Percentiles rank a stretch among this genome's conserved stretches.
phyloP scores from a whole-genome alignment of 2,797 vertebrate genomes.

The Harpagifer antarcticus region DNA sequence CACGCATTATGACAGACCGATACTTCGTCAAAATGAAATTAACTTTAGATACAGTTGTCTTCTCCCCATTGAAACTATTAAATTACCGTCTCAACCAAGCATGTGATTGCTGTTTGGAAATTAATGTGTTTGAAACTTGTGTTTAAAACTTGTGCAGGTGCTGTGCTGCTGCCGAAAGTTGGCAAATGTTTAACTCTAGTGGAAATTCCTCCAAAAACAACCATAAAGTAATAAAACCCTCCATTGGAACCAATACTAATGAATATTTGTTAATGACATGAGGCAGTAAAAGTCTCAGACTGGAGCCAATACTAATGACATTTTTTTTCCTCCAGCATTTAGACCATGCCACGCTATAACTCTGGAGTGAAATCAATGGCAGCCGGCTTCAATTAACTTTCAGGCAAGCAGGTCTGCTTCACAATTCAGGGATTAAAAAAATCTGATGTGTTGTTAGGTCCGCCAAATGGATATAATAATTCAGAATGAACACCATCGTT shows the following conservation, averaged over 20 bases:
- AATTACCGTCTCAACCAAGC: background rate
- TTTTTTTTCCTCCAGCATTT: slow-evolving; percentile 34
- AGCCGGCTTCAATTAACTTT: slow-evolving; percentile 57
- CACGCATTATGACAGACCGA: background rate
- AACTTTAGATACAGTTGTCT: background rate
- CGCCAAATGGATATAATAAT: slow-evolving; percentile 43
- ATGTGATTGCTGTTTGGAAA: background rate
- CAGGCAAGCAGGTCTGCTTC: slow-evolving; percentile 46
- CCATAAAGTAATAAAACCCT: slow-evolving; percentile 34
- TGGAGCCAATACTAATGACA: slow-evolving; percentile 40
- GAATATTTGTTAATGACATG: slow-evolving; percentile 48
- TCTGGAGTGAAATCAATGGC: slow-evolving; percentile 53
- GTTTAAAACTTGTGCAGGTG: background rate
- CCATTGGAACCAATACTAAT: slow-evolving; percentile 46
- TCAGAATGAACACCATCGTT: slow-evolving; percentile 26
- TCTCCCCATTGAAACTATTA: background rate
- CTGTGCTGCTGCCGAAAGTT: slow-evolving; percentile 4
- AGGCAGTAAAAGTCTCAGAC: slow-evolving; percentile 49
- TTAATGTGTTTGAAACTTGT: background rate
- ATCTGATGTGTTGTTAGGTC: slow-evolving; percentile 34
- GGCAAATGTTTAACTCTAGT: background rate
- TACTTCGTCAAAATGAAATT: background rate
- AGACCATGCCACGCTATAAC: slow-evolving; percentile 28
- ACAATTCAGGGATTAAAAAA: slow-evolving; percentile 21
- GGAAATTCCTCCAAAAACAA: slow-evolving; percentile 34